A percentile compares a stretch with the other conserved stretches of the same genome.
phyloP scores from a whole-genome alignment of 2,888 invertebrate genomes.

The Parnassius apollo region DNA sequence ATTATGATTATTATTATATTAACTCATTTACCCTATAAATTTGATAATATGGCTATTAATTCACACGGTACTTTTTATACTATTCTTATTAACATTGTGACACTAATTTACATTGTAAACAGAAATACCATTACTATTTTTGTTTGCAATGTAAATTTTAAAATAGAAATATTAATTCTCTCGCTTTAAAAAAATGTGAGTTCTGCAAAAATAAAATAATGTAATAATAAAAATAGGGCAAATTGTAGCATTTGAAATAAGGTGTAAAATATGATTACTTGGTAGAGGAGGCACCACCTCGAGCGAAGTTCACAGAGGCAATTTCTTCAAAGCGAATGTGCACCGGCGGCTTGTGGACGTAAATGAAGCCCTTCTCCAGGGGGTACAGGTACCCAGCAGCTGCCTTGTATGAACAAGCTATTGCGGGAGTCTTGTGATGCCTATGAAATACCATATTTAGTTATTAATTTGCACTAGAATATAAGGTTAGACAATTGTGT shows the following conservation, averaged over 20 bases:
- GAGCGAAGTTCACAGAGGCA: constrained; percentile 95
- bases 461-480: neutral
- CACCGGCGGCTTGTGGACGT: constrained; percentile 98
- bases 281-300: constrained; percentile 89
- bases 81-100: too few species aligned
- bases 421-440: constrained; percentile 92
- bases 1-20: too few species aligned
- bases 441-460: constrained; percentile 60
- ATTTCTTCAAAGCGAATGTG: constrained; percentile 99
- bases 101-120: too few species aligned
- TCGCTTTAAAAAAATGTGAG: too few species aligned
- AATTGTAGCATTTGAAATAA: neutral
- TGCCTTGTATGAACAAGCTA: constrained; percentile 98
- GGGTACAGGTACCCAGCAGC: constrained; percentile 98
- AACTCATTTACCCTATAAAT: too few species aligned
- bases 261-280: constrained; percentile 48
- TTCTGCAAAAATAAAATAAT: neutral
- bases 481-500: too few species aligned
- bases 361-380: constrained; percentile 98
- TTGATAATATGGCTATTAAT: too few species aligned
- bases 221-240: neutral
- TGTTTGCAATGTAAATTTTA: too few species aligned
- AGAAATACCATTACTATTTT: too few species aligned
- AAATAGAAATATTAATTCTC: too few species aligned
- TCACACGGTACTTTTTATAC: too few species aligned